These are phyloP conservation scores for Leptobrachium ailaonicum DNA, from an alignment of 2,113 vertebrate species.

Conservation along the genomic window DNA sequence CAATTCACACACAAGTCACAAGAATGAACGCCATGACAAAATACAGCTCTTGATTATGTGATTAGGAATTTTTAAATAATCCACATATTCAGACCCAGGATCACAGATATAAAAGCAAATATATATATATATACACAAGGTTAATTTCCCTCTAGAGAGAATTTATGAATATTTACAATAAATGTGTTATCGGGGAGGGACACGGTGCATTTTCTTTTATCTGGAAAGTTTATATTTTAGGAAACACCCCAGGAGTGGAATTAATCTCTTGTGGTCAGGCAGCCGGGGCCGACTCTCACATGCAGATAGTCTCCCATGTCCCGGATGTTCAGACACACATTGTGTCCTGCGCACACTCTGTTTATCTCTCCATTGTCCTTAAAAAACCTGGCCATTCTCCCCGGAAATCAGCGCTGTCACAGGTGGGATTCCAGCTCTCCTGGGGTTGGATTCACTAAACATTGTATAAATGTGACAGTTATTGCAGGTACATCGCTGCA, in stretches of 20 bases:
- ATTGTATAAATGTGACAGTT: too few species aligned
- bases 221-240: conserved; percentile 65
- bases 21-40: too few species aligned
- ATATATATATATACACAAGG: not conserved
- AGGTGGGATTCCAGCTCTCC: too few species aligned
- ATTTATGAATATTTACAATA: conserved; percentile 43
- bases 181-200: conserved; percentile 70
- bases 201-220: conserved; percentile 67
- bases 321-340: conserved; percentile 54
- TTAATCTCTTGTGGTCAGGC: conserved; percentile 74
- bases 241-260: conserved; percentile 67
- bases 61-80: too few species aligned
- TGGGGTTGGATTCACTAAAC: too few species aligned
- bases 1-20: too few species aligned
- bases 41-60: too few species aligned
- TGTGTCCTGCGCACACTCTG: conserved; percentile 60
- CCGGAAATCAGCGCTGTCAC: conserved; percentile 10
- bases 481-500: too few species aligned
- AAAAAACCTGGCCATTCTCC: conserved; percentile 39
- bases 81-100: too few species aligned
- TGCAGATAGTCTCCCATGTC: not conserved
- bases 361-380: conserved; percentile 55
- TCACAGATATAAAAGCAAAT: too few species aligned
- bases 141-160: not conserved
- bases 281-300: conserved; percentile 43